These are phyloP conservation scores for Butorides virescens DNA, from an alignment of 2,113 vertebrate genomes.

Conservation along the genomic window DNA sequence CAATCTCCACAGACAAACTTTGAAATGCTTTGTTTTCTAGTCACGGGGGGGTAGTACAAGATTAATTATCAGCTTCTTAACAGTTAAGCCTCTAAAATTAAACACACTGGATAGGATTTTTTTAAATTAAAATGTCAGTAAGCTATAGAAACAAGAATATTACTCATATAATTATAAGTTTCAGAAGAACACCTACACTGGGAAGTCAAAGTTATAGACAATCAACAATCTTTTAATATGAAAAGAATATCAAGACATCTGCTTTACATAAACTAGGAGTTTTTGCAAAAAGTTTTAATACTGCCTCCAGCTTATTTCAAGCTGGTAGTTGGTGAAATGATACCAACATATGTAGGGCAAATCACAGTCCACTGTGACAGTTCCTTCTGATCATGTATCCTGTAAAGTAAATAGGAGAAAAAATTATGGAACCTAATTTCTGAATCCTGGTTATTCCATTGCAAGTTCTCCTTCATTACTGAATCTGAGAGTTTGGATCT, in stretches of 20 bases:
- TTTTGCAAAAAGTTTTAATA: neutral
- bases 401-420: neutral
- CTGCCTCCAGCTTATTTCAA: neutral
- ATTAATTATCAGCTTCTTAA: slow-evolving; percentile 29
- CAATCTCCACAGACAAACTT: neutral
- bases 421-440: neutral
- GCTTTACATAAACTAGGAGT: neutral
- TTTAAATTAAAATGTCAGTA: neutral
- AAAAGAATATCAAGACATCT: neutral
- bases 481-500: neutral
- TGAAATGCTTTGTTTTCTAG: neutral
- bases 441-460: neutral
- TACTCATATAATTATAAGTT: neutral
- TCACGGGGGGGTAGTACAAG: neutral
- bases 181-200: neutral
- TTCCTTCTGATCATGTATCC: neutral
- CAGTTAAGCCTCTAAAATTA: slow-evolving; percentile 19
- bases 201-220: neutral
- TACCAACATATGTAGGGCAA: neutral
- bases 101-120: neutral
- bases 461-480: neutral
- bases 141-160: neutral
- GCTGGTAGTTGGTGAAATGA: neutral
- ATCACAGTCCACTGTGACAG: neutral
- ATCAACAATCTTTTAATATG: neutral